Conservation (phyloP, 2,113 vertebrate genomes). For the Platycercus adscitus region DNA sequence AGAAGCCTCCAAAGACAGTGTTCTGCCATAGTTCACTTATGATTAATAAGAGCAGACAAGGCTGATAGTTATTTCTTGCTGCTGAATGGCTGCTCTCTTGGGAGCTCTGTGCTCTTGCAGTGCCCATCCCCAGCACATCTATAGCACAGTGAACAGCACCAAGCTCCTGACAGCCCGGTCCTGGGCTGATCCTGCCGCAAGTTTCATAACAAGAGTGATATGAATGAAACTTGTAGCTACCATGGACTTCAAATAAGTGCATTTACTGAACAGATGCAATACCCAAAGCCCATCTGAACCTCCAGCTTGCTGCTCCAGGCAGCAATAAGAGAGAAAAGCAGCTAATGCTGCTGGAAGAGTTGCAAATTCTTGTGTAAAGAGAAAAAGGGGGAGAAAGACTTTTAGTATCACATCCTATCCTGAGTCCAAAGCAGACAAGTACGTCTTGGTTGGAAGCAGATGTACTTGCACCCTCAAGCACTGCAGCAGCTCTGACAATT, state of each 20-base stretch:
- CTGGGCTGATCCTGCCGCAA: background rate
- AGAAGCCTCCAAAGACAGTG: background rate
- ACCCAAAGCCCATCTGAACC: background rate
- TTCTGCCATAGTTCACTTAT: background rate
- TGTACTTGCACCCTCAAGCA: background rate
- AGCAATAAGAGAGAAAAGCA: background rate
- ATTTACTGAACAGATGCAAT: background rate
- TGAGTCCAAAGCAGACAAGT: background rate
- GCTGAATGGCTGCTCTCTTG: background rate
- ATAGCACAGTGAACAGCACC: background rate
- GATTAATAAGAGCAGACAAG: background rate
- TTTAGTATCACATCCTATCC: background rate
- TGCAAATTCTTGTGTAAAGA: background rate
- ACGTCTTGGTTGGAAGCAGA: slow-evolving; percentile 19
- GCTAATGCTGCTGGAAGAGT: background rate
- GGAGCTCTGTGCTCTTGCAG: background rate
- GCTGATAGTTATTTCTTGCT: background rate
- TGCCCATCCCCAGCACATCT: background rate
- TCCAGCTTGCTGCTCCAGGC: background rate
- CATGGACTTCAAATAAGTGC: background rate
- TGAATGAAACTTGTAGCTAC: background rate
- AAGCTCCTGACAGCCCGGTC: accelerated
- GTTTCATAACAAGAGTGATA: background rate
- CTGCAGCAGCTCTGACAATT: background rate
- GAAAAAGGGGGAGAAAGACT: background rate